Conservation (phyloP, 1,140 invertebrate genomes). For the Neodiprion lecontei region DNA sequence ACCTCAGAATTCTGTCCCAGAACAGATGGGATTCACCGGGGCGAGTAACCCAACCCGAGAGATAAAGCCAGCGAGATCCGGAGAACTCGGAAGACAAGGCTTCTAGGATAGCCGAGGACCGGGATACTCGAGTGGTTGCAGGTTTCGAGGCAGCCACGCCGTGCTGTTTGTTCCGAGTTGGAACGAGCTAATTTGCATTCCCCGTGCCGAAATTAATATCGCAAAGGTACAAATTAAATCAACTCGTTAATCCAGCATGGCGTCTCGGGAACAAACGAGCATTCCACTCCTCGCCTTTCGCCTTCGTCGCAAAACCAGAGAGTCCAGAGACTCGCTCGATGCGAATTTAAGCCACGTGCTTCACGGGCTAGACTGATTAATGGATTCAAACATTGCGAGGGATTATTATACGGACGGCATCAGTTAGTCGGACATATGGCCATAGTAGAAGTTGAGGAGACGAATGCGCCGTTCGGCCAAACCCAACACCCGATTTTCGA, state of each 20-base stretch:
- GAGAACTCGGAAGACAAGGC: not conserved
- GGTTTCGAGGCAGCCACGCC: not conserved
- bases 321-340: not conserved
- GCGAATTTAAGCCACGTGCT: not conserved
- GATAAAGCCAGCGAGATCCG: not conserved
- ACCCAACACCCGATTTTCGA: too few relatives aligned
- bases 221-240: conserved; percentile 5
- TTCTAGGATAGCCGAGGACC: not conserved
- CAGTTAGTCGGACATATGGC: not conserved
- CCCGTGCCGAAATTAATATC: conserved; percentile 20
- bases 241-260: not conserved
- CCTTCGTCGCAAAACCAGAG: not conserved
- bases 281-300: conserved; percentile 6
- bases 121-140: not conserved
- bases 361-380: not conserved
- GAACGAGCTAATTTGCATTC: conserved; percentile 14
- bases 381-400: not conserved
- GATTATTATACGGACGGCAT: not conserved
- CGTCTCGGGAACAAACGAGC: not conserved
- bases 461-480: too few relatives aligned
- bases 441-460: too few relatives aligned
- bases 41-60: not conserved
- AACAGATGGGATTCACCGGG: not conserved
- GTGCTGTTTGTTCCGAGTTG: not conserved
- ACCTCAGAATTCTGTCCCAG: not conserved